Base-by-base conservation (phyloP, 2,888 invertebrate species). In the Uropetala carovei region DNA sequence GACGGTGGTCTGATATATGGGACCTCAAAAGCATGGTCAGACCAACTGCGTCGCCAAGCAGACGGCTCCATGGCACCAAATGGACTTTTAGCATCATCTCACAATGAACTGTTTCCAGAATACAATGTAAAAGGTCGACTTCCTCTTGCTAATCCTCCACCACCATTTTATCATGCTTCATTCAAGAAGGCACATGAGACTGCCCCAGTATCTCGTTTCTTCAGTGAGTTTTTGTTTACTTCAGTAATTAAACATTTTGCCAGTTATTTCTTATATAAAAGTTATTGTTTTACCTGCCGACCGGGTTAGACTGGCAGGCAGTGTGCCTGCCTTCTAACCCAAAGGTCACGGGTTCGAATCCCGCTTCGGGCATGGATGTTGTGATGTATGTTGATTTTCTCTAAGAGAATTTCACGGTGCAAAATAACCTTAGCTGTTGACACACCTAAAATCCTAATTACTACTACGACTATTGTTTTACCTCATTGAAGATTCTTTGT, bases 1-100 rank as follows among this genome's bases (percentile, higher is more conserved):
- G 96, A 96, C 94, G 96, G 96, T 2, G 96, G 96, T 16, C 94
- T 96, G n/a, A 95, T 96, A 92, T 96, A 97, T 94, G 96, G 96
- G 0, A 95, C 95, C 0, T 95, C 96, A 13, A 96, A 96, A 94
- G 95, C 96, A 81, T 96, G 96, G 96, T 95, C 96, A 1, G 96
- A 96, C 94, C 95, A 95, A 58, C 94, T 96, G 68, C 94, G 96
- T 92, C 95, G 95, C 4, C 95, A 95, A 93, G 93, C 94, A 30
- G 95, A 95, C 93, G 96, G 96, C n/a, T 94, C 94, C 0, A 93
- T 96, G 16, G 95, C 95, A 93, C 94, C 94, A 30, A 93, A 95
- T 93, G 96, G 96, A 16, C 93, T 94, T 58, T 93, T 96, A n/a
- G 96, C 96, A 14, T 95, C 94, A 81, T 95, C 95, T 14, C 93